These are phyloP conservation scores for Odontomachus brunneus DNA, from an alignment of 1,140 invertebrate species.

Conservation along the genomic window DNA sequence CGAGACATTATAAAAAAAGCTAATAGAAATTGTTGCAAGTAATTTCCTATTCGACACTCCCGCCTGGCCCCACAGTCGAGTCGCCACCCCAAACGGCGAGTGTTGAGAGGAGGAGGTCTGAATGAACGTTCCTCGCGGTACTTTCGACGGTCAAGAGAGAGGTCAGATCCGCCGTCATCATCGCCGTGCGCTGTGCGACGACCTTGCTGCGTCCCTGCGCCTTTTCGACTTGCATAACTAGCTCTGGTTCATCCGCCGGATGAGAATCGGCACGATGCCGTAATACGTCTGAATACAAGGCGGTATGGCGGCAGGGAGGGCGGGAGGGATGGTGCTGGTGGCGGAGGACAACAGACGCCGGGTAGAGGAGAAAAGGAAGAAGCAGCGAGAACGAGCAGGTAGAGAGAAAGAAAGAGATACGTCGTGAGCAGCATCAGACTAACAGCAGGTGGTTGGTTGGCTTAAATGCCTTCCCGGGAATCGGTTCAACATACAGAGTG, in stretches of 20 bases:
- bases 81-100: background rate
- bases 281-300: conserved; percentile 73
- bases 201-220: conserved; percentile 56
- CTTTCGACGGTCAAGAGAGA: background rate
- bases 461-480: conserved; percentile 77
- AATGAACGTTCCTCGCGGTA: conserved; percentile 16
- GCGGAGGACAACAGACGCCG: conserved; percentile 22
- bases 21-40: conserved; percentile 54
- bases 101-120: background rate
- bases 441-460: conserved; percentile 79
- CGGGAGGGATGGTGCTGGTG: conserved; percentile 15
- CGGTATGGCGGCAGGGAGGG: conserved; percentile 5
- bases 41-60: conserved; percentile 43
- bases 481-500: conserved; percentile 72
- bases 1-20: background rate
- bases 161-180: conserved; percentile 22
- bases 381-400: conserved; percentile 31
- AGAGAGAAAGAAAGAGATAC: conserved; percentile 60
- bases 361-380: conserved; percentile 32
- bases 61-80: no score
- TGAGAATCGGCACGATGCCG: conserved; percentile 72
- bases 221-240: conserved; percentile 74
- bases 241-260: conserved; percentile 52
- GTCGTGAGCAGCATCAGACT: conserved; percentile 69
- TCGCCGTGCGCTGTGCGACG: conserved; percentile 19